These are phyloP conservation scores for Nymphalis io DNA, from an alignment of 1,140 invertebrate species.

Conservation along the genomic window DNA sequence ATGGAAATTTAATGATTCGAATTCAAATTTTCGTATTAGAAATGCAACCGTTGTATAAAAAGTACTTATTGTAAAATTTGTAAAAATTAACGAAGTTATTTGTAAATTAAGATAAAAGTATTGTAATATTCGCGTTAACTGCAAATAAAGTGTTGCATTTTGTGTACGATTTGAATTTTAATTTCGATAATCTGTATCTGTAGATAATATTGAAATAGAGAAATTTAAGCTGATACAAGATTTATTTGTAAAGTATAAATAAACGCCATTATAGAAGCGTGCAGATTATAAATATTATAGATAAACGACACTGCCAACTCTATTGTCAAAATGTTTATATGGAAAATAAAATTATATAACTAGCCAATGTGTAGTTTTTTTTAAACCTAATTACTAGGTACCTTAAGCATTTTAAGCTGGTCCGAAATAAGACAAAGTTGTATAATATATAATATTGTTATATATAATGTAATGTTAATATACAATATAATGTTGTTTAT, in stretches of 20 bases:
- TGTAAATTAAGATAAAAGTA: constrained; percentile 15
- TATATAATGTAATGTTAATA: no score
- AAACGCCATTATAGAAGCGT: constrained; percentile 3
- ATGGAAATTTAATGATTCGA: no score
- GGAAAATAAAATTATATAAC: constrained; percentile 36
- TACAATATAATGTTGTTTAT: no score
- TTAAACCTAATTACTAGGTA: not conserved
- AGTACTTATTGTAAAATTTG: constrained; percentile 13
- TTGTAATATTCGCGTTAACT: not conserved
- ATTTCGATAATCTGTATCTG: not conserved
- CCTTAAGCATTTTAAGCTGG: no score
- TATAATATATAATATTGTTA: no score
- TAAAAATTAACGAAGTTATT: not conserved
- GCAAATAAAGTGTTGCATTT: constrained; percentile 12
- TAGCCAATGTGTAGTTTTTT: constrained; percentile 29
- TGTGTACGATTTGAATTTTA: constrained; percentile 10
- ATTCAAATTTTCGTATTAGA: constrained; percentile 5
- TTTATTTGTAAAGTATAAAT: constrained; percentile 11
- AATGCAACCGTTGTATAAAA: constrained; percentile 20
- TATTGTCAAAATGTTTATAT: constrained; percentile 29
- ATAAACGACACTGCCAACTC: constrained; percentile 34
- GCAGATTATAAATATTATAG: constrained; percentile 3
- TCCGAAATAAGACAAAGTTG: no score
- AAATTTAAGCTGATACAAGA: constrained; percentile 1
- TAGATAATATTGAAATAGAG: not conserved